Evolutionary conservation across 2,113 vertebrate species (phyloP).

Genomic region (Dasyurus viverrinus): DNA sequence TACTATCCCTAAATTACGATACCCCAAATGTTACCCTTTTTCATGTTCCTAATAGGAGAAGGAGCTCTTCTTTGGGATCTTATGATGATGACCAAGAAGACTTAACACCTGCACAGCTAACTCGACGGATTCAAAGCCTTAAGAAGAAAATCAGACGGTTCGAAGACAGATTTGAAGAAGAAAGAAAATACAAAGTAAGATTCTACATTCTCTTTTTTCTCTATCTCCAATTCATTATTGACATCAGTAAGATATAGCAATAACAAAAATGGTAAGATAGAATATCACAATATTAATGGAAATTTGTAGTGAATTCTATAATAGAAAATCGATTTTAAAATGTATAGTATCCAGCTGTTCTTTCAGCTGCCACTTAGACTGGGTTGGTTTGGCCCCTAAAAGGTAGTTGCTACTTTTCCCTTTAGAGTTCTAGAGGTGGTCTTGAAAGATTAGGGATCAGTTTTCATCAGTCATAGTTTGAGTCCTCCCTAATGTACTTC

Average conservation of each 20-base stretch:
- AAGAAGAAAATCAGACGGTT: conserved; percentile 97
- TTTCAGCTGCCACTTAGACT: neutral
- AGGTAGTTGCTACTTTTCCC: neutral
- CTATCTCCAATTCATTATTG: neutral
- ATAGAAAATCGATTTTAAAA: neutral
- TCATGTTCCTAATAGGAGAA: conserved; percentile 82
- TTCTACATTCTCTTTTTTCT: accelerated
- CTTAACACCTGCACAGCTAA: conserved; percentile 93
- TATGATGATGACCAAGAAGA: conserved; percentile 93
- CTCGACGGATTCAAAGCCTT: conserved; percentile 94
- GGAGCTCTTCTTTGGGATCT: conserved; percentile 95
- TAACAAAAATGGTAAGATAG: neutral
- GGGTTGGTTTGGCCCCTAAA: neutral
- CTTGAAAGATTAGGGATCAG: neutral
- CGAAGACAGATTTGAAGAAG: conserved; percentile 96
- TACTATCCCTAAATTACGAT: neutral
- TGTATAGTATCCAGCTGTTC: neutral
- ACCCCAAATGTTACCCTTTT: neutral
- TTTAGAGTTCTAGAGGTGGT: neutral
- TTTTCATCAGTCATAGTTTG: neutral
- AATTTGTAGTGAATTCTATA: neutral
- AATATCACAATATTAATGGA: too few relatives aligned
- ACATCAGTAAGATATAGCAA: accelerated
- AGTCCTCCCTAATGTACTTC: neutral
- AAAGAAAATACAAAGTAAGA: conserved; percentile 95